Evolutionary conservation across 2,797 vertebrate genomes (phyloP), one percentile per base, ranked within the genome.

Genomic region (Linurgus olivaceus): DNA sequence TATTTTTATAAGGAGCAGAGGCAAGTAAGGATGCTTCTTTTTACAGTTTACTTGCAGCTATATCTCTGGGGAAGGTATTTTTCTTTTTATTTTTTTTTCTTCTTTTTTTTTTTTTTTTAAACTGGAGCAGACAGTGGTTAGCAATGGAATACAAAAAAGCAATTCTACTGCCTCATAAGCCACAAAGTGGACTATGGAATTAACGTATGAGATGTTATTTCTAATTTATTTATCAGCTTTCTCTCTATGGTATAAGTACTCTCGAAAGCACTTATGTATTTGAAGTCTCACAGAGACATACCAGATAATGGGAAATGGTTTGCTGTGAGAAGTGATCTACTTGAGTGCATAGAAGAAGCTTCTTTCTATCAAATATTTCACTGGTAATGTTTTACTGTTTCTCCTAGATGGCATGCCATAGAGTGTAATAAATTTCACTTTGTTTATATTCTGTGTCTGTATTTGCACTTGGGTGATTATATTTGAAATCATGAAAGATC

Each of bases 401-500:
- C 97, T 98, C 94, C 95, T 97, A 93, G 86, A 97, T 92, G 95
- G 95, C 96, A 97, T 78, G 94, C 95, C 95, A 96, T 65, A 55
- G 93, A 97, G 95, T 91, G 74, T 96, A 97, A 98, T 98, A 98
- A 97, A 98, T 98, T 97, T 96, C 94, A 89, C 96, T 98, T 97
- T 98, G 97, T 98, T 97, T 97, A 96, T 98, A 97, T 97, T 98
- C 96, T 94, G 80, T 92, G 93, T 90, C 97, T 96, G 97, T 97
- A 96, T 98, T 98, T 98, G 96, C 97, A 97, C 96, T 97, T 97
- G 94, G 94, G 95, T 97, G 97, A 98, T 98, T 97, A 97, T 97
- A 97, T 97, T 97, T 97, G 97, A 98, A 98, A 97, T 97, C 96
- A 96, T 96, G 96, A 92, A 97, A 98, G 97, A 97, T 97, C 70